Evolutionary conservation across 2,113 vertebrate species (phyloP), one percentile per base, ranked within the genome.

Genomic region (Eidolon helvum): DNA sequence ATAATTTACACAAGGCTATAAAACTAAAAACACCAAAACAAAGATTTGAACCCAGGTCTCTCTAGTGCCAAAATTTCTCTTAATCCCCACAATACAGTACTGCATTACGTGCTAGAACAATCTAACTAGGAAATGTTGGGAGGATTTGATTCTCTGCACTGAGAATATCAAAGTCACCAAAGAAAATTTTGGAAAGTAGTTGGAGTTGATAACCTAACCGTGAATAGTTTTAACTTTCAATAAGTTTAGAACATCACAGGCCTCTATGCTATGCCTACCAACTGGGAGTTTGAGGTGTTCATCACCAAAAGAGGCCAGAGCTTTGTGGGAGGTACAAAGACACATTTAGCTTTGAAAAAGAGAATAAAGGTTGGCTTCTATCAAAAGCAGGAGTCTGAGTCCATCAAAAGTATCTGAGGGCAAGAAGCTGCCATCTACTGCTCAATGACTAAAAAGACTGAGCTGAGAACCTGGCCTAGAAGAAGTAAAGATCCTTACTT

Each of bases 131-230:
- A 72, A 96, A 93, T 63, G 18, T 53, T 53, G 48, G 40, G 22
- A 66, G 61, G 35, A 66, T 79, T 71, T 74, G 16, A 57, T 71
- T 94, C 69, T 96, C 59, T 94, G 33, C 33, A 87, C 26, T 93
- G 45, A 40, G 38, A 83, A 43, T 63, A 91, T 90, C 48, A 61
- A 53, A 71, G 11, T 80, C 77, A 91, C 1, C 57, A 86, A 69
- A 91, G 33, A 96, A 79, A 94, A 80, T 65, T 87, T 40, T 88
- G 48, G 30, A 94, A 96, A 91, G 30, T 24, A 77, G 59, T 33
- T 89, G 53, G 10, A 40, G 15, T 24, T 74, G 35, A 61, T 92
- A 92, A 92, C 1, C 33, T 93, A 35, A 78, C 21, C 57, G 77
- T n/a, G 68, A 83, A 45, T 92, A 66, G 50, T 59, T 94, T 91